Evolutionary conservation across 2,113 vertebrate species (phyloP).

Genomic region (Pitta sordida): DNA sequence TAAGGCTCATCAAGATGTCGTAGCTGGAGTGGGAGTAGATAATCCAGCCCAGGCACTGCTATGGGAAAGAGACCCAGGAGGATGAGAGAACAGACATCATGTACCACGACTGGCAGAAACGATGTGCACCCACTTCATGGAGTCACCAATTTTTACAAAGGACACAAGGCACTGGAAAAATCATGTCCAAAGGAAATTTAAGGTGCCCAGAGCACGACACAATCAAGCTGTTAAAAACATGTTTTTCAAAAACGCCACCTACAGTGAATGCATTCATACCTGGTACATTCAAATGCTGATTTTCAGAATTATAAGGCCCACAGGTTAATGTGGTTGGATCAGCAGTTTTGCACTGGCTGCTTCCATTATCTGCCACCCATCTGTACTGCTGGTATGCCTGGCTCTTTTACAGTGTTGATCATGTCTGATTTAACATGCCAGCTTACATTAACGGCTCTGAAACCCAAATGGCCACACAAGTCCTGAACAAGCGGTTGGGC

Average conservation of each 20-base stretch:
- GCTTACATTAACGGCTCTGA: constrained; percentile 46
- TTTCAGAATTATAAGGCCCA: background rate
- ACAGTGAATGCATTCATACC: background rate
- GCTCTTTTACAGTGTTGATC: constrained; percentile 53
- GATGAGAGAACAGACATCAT: background rate
- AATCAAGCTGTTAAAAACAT: background rate
- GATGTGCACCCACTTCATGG: background rate
- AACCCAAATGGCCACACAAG: constrained; percentile 38
- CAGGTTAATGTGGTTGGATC: background rate
- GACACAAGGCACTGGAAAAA: background rate
- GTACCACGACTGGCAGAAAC: background rate
- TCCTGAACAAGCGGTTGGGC: background rate
- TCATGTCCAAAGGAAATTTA: background rate
- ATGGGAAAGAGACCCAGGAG: background rate
- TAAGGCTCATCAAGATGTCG: background rate
- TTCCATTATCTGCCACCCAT: constrained; percentile 49
- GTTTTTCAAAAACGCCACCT: background rate
- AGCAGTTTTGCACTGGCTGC: constrained; percentile 9
- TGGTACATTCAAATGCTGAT: background rate
- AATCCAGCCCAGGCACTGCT: background rate
- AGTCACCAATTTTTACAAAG: background rate
- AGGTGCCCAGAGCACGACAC: background rate
- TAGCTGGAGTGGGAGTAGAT: background rate
- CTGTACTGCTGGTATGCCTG: constrained; percentile 47
- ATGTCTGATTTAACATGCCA: constrained; percentile 55